Evolutionary conservation across 2,797 vertebrate species (phyloP).

Genomic region (Sebastes diaconus): DNA sequence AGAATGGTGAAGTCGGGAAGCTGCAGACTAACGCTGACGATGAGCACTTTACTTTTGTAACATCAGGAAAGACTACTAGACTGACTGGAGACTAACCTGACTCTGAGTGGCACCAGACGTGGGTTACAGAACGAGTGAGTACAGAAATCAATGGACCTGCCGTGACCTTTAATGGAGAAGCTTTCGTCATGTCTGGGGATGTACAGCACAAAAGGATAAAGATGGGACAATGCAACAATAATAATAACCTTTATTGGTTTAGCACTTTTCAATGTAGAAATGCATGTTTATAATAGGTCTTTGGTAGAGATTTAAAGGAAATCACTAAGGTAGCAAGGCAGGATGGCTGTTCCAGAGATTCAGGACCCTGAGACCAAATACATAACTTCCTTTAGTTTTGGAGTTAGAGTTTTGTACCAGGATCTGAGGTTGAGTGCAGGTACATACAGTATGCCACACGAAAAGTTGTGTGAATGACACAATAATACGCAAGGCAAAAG

Average conservation of each 20-base stretch:
- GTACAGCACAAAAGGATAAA: neutral
- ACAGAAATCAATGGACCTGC: constrained; percentile 41
- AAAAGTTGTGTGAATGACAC: too few species aligned
- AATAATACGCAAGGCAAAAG: too few species aligned
- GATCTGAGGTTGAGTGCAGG: neutral
- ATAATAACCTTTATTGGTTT: too few species aligned
- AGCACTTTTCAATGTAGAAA: neutral
- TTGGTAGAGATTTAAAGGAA: neutral
- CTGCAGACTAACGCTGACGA: constrained; percentile 15
- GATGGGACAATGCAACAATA: neutral
- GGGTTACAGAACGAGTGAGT: constrained; percentile 28
- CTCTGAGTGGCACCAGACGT: constrained; percentile 2
- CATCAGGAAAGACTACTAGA: constrained; percentile 15
- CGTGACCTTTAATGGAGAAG: constrained; percentile 32
- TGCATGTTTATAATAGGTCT: neutral
- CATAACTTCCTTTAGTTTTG: neutral
- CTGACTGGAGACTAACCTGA: constrained; percentile 39
- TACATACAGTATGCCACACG: neutral
- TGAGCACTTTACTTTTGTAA: constrained; percentile 47
- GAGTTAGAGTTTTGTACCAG: neutral
- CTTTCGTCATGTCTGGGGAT: constrained; percentile 1
- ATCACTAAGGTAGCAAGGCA: neutral
- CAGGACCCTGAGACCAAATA: neutral
- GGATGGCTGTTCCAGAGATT: neutral
- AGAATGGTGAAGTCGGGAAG: constrained; percentile 19